phyloP scores from a whole-genome alignment of 2,113 vertebrate species.

The Sinocyclocheilus rhinocerous region DNA sequence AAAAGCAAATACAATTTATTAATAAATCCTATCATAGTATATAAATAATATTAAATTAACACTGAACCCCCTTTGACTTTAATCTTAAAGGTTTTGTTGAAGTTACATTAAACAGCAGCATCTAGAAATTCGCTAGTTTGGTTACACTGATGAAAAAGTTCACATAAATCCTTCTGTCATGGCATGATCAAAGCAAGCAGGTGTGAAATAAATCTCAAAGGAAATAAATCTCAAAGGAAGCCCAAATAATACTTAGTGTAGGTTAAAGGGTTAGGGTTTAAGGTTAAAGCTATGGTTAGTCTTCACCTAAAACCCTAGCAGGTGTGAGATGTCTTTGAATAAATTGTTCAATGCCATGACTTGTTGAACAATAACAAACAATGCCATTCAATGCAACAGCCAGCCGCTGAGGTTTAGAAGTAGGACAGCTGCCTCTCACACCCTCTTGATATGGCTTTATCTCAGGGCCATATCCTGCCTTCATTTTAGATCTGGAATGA shows the following conservation, averaged over 20 bases:
- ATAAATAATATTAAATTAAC: background rate
- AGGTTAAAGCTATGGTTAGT: conserved; percentile 10
- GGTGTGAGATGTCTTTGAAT: background rate
- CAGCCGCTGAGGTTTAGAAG: background rate
- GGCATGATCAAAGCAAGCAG: conserved; percentile 14
- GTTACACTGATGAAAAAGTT: background rate
- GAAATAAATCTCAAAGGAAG: conserved; percentile 19
- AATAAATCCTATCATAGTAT: background rate
- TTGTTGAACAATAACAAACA: conserved; percentile 28
- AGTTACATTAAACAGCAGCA: background rate
- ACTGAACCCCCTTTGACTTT: background rate
- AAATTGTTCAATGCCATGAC: background rate
- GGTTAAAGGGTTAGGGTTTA: background rate
- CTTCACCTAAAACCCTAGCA: conserved; percentile 10
- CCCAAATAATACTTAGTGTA: conserved; percentile 12
- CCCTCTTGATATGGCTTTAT: conserved; percentile 29
- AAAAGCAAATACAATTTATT: background rate
- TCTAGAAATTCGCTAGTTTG: background rate
- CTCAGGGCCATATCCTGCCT: conserved; percentile 21
- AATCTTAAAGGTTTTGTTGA: background rate
- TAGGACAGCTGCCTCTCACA: conserved; percentile 31
- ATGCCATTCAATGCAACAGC: background rate
- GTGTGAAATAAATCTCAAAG: conserved; percentile 20
- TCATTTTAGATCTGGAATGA: conserved; percentile 19
- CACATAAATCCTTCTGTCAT: background rate